A percentile compares a stretch with the other conserved stretches of the same genome.
Conservation (phyloP, 1,140 invertebrate species). For the Pygmarrhopalites habei region DNA sequence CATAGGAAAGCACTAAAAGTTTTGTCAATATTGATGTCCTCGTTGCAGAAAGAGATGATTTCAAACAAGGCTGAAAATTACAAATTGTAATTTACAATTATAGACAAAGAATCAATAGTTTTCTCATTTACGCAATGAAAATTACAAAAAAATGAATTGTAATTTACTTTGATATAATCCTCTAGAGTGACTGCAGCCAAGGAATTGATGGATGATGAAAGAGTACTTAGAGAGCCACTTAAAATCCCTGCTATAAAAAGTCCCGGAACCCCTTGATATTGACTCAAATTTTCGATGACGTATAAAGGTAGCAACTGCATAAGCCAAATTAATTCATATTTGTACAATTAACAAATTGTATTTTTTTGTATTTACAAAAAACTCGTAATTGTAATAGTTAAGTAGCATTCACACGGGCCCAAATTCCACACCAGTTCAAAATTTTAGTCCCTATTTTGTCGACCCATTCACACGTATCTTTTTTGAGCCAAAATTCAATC, state of each 20-base stretch:
- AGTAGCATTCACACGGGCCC: no score
- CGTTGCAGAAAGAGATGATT: constrained; percentile 6
- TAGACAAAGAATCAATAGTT: not conserved
- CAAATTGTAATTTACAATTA: no score
- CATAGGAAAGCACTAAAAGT: constrained; percentile 59
- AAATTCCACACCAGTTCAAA: no score
- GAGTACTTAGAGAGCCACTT: constrained; percentile 73
- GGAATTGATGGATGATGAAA: constrained; percentile 76
- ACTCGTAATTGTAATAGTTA: no score
- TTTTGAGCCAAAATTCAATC: no score
- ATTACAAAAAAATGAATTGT: not conserved
- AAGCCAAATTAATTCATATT: no score
- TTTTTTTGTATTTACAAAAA: no score
- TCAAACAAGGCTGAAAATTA: not conserved
- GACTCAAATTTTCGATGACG: constrained; percentile 64
- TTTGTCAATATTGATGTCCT: constrained; percentile 45
- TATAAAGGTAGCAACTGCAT: constrained; percentile 69
- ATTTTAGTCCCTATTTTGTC: no score
- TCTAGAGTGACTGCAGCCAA: constrained; percentile 78
- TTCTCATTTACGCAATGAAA: no score
- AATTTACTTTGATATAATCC: constrained; percentile 67
- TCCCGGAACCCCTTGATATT: constrained; percentile 63
- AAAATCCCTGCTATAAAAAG: constrained; percentile 77
- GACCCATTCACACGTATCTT: no score
- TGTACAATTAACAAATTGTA: no score